Evolutionary conservation across 2,113 vertebrate genomes (phyloP), one percentile per base, ranked within the genome.

Genomic region (Thamnophis sirtalis): DNA sequence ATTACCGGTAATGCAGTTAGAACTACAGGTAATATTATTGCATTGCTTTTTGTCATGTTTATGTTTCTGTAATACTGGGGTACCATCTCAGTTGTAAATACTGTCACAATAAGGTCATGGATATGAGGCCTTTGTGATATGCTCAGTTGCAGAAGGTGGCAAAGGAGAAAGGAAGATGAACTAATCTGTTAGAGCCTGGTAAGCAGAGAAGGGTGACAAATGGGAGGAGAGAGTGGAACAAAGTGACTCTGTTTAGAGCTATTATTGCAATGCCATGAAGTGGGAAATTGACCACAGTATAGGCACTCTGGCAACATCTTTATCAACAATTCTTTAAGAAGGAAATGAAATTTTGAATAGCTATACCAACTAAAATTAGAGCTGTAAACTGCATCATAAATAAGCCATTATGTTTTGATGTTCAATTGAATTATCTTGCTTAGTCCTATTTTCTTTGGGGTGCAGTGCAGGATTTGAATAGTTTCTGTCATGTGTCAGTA

Each of bases 301-400:
- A 26, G 86, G 6, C 0, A 0, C 3, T 0, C 0, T 15, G 0
- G 7, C 1, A 58, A 9, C 26, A 0, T 19, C n/a, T 53, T 24
- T 89, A 22, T 58, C 58, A 55, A 91, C 86, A 60, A 43, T 89
- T 63, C 48, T 33, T 56, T 73, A 73, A 55, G 73, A 55, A 48
- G 43, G 1, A 53, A 3, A 0, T 53, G 19, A 56, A 28, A 28
- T 92, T 84, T 56, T 33, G 8, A 51, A 48, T 2, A 17, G 49
- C 49, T 38, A 56, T 0, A 0, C 1, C 9, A 38, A 90, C 60
- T 1, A 2, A 58, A 63, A 53, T 90, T 50, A 50, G 43, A 0
- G 0, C 5, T 86, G 11, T 1, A 49, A 86, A 9, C 2, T 0
- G 1, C 24, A n/a, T 24, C 63, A 48, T 73, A 9, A 9, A 26